phyloP scores from a whole-genome alignment of 2,888 invertebrate genomes.

The Boloria euphrosyne region DNA sequence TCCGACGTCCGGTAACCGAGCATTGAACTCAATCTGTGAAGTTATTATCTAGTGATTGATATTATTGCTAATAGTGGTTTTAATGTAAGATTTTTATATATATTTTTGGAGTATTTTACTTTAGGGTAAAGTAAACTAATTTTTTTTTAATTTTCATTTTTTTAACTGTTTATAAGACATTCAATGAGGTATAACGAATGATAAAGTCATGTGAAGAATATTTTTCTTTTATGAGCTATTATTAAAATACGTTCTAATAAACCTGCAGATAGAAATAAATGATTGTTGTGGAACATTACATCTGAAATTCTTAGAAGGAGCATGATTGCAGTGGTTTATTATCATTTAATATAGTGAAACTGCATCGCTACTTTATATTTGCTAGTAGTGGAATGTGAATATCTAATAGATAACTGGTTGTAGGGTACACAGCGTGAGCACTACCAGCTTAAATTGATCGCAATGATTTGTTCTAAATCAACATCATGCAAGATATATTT shows the following conservation, averaged over 20 bases:
- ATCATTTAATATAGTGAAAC: conserved; percentile 21
- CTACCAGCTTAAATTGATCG: conserved; percentile 1
- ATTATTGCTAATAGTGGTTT: conserved; percentile 14
- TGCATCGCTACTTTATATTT: conserved; percentile 14
- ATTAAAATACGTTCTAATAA: conserved; percentile 11
- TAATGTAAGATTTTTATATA: conserved; percentile 5
- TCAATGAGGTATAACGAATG: no score
- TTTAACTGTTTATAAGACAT: not conserved
- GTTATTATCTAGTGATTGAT: conserved; percentile 22
- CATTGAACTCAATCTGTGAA: conserved; percentile 51
- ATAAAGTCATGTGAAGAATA: conserved; percentile 3
- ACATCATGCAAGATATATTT: no score
- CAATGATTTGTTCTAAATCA: not conserved
- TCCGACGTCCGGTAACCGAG: conserved; percentile 55
- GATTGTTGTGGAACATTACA: conserved; percentile 18
- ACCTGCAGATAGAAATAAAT: conserved; percentile 6
- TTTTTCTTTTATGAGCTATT: not conserved
- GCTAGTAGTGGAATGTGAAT: conserved; percentile 16
- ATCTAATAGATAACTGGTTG: conserved; percentile 19
- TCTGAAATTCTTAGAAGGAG: conserved; percentile 21
- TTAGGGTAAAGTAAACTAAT: not conserved
- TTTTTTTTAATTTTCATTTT: not conserved
- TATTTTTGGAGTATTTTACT: not conserved
- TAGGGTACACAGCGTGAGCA: conserved; percentile 10
- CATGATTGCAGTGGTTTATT: conserved; percentile 16